Base-by-base conservation (phyloP, 2,113 vertebrate species). In the Bambusicola thoracicus region DNA sequence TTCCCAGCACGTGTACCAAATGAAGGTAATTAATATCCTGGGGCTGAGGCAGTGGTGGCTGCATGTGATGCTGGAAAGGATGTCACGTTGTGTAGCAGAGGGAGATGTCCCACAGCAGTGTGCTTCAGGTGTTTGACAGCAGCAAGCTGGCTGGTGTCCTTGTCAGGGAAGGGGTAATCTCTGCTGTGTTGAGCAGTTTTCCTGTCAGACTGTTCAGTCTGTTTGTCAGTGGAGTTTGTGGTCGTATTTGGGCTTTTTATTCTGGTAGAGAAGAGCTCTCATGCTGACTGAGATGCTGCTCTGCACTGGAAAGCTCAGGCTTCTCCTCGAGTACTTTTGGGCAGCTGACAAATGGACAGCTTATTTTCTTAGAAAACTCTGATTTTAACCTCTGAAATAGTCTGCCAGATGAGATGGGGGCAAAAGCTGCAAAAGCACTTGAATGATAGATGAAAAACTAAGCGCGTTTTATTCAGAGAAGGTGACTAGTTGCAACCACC, bases 41-140 rank as follows among this genome's bases (percentile, higher is more conserved):
- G 24, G 48, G 48, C 48, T 49, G 48, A 49, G 48, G 48, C 48
- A 49, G 48, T 13, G 48, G 48, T 24, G 44, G 44, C 44, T 46
- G 44, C 44, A 46, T 10, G 18, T 76, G 41, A 20, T 53, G 40
- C 43, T 43, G 41, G 32, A 30, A 15, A 11, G 49, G 44, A 10
- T 49, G 41, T 18, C n/a, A 10, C 1, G 14, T 27, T 53, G 53
- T 22, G 69, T 36, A 34, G 18, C 53, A 61, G 36, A 51, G 82
- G 68, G 76, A 66, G 6, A 6, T 3, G 10, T 61, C 48, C 11
- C 2, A 4, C 5, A 7, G 7, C n/a, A n/a, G 19, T 1, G 3
- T 30, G 32, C 11, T 61, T 32, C 13, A 34, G 36, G 36, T 27
- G 22, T 44, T 24, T 20, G 29, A 11, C 24, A 22, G 49, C 14